phyloP scores from a whole-genome alignment of 2,113 vertebrate species.

The Eulacestoma nigropectus region DNA sequence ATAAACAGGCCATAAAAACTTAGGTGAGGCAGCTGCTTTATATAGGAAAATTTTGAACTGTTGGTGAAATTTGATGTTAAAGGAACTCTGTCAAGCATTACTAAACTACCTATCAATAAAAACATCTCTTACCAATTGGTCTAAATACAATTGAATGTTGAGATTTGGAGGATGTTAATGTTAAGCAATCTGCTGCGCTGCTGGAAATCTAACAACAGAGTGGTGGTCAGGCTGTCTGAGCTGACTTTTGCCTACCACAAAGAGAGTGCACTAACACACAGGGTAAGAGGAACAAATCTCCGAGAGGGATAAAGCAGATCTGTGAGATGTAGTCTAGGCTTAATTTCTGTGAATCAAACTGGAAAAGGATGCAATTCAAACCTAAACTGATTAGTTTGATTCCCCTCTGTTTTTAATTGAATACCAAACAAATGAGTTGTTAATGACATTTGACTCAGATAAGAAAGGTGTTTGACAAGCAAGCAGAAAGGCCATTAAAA shows the following conservation, averaged over 20 bases:
- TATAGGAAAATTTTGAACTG: neutral
- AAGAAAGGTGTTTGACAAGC: neutral
- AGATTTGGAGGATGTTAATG: neutral
- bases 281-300: neutral
- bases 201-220: neutral
- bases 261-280: neutral
- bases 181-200: neutral
- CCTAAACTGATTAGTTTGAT: neutral
- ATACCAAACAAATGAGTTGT: neutral
- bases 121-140: neutral
- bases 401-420: neutral
- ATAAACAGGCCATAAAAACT: constrained; percentile 8
- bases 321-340: neutral
- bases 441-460: neutral
- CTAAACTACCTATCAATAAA: neutral
- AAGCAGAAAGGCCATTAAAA: neutral
- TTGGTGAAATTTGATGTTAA: neutral
- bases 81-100: neutral
- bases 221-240: neutral
- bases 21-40: neutral
- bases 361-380: neutral
- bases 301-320: neutral
- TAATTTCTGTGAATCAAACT: neutral
- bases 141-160: neutral
- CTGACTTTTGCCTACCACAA: neutral